Percentiles rank a stretch among this genome's conserved stretches.
These are phyloP conservation scores for Lophura swinhoii DNA, from an alignment of 2,797 vertebrate species.

Conservation along the genomic window DNA sequence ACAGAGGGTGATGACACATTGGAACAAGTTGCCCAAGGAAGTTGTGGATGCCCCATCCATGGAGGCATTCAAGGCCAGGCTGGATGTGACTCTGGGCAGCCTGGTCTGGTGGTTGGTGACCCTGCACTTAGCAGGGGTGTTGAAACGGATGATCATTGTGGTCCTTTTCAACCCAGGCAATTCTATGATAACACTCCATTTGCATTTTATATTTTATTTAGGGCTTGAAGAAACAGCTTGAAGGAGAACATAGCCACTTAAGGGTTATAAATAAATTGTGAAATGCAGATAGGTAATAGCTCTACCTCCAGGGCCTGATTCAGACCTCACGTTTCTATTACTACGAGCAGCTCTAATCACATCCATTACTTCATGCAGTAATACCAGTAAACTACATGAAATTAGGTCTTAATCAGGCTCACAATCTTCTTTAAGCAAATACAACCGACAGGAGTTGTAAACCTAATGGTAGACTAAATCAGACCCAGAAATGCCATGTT, in stretches of 20 bases:
- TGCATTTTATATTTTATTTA: background rate
- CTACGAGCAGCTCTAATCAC: background rate
- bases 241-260: background rate
- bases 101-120: too few species aligned
- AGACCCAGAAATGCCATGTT: background rate
- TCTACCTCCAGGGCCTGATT: background rate
- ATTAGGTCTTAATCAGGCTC: background rate
- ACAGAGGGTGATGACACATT: too few species aligned
- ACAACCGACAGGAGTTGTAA: background rate
- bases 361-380: background rate
- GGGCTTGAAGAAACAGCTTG: background rate
- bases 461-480: background rate
- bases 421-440: conserved; percentile 24
- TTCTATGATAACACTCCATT: background rate
- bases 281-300: background rate
- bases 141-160: too few species aligned
- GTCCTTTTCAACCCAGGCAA: too few species aligned
- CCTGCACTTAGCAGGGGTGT: too few species aligned
- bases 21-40: too few species aligned
- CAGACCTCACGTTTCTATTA: background rate
- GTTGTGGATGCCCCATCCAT: too few species aligned
- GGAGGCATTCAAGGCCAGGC: too few species aligned
- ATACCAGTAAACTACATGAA: conserved; percentile 17
- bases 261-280: background rate
- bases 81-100: too few species aligned